These are phyloP conservation scores for Chlamydotis undulata DNA, from an alignment of 2,113 vertebrate species.

Conservation along the genomic window DNA sequence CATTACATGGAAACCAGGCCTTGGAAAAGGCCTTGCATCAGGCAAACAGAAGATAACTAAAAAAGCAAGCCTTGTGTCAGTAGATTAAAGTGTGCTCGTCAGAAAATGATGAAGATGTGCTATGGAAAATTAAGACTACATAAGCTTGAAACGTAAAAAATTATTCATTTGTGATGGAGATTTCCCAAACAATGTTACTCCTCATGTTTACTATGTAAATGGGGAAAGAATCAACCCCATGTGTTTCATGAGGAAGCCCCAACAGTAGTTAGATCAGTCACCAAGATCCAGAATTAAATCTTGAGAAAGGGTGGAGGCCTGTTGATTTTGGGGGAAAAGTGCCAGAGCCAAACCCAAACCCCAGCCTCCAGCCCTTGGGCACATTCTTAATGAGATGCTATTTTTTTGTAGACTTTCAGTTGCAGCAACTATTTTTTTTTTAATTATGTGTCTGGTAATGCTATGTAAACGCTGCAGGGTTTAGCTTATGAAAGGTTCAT, in stretches of 20 bases:
- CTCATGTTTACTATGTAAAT: neutral
- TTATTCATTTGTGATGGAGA: neutral
- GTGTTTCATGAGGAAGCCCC: neutral
- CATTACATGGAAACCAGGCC: neutral
- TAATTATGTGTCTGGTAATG: conserved; percentile 49
- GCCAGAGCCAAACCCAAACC: conserved; percentile 28
- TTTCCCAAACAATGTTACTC: neutral
- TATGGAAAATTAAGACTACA: neutral
- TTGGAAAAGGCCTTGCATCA: neutral
- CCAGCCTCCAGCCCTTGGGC: conserved; percentile 59
- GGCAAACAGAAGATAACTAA: neutral
- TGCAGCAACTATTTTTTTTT: conserved; percentile 19
- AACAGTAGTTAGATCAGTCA: conserved; percentile 19
- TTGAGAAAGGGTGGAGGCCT: conserved; percentile 30
- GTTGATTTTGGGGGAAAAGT: conserved; percentile 28
- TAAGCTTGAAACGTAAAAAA: neutral
- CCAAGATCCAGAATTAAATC: conserved; percentile 41
- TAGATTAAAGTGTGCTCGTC: neutral
- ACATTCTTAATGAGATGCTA: conserved; percentile 47
- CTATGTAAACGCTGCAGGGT: conserved; percentile 35
- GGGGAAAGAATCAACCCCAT: neutral
- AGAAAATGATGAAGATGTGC: neutral
- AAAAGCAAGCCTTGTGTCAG: neutral
- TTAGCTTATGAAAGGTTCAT: conserved; percentile 54
- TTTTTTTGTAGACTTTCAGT: conserved; percentile 46